Percentiles rank a stretch among this genome's conserved stretches.
Evolutionary conservation across 2,888 invertebrate genomes (phyloP).

Genomic region (Pardosa pseudoannulata): DNA sequence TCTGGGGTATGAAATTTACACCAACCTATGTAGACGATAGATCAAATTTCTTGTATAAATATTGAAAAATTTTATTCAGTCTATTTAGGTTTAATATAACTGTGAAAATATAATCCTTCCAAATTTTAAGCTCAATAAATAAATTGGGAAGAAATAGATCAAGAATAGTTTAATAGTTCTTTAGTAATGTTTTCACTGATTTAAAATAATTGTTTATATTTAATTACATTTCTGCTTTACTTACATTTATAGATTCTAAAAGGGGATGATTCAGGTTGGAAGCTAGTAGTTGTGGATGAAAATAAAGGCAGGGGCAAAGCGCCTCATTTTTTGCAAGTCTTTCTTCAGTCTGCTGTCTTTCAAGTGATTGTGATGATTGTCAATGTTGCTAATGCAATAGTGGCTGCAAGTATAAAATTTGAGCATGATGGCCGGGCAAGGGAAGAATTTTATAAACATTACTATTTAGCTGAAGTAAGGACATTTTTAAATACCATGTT

Average conservation of each 20-base stretch:
- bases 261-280: constrained; percentile 96
- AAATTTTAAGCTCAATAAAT: too few species aligned
- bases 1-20: too few species aligned
- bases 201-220: too few species aligned
- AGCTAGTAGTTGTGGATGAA: constrained; percentile 95
- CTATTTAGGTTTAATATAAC: too few species aligned
- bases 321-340: constrained; percentile 89
- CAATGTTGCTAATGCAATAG: constrained; percentile 95
- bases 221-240: not conserved
- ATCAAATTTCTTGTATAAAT: too few species aligned
- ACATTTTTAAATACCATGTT: too few species aligned
- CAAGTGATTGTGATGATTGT: constrained; percentile 94
- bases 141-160: too few species aligned
- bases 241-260: constrained; percentile 83
- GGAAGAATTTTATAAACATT: constrained; percentile 86
- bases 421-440: constrained; percentile 88
- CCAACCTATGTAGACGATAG: too few species aligned
- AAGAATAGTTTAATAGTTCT: too few species aligned
- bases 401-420: constrained; percentile 96
- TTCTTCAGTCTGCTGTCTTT: constrained; percentile 93
- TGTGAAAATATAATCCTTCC: too few species aligned
- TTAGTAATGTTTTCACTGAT: too few species aligned
- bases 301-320: constrained; percentile 85
- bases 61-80: too few species aligned
- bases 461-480: constrained; percentile 91